Base-by-base conservation (phyloP, 2,888 invertebrate genomes). In the Oligia fasciuncula region DNA sequence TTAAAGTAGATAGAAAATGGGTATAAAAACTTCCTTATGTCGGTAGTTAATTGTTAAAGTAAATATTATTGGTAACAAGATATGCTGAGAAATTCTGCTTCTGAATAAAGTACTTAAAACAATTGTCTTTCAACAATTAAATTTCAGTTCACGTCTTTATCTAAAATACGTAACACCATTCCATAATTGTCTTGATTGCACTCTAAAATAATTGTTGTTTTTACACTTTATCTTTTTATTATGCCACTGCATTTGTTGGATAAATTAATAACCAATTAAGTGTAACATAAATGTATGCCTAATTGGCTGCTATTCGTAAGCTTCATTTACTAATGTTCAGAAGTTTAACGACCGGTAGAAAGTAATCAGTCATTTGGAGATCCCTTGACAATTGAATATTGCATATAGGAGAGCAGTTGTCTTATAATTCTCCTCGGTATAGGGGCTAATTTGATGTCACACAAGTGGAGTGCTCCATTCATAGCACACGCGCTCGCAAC, bases 391-490 rank as follows among this genome's bases (percentile, higher is more conserved):
- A 85, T 80, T 80, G 87, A 77, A 67, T 71, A 79, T 79, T 75
- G 76, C 29, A 4, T 81, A 77, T 76, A 81, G 70, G 46, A 83
- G 77, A 86, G 80, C 87, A 80, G 80, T 85, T 81, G 87, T 80
- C 70, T 81, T 74, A 63, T 73, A 83, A 81, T 85, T 83, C 85
- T 88, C 88, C 65, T 77, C 88, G 85, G 89, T 86, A 91, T 90
- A 89, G 88, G 87, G 90, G 81, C 91, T 92, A 88, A 91, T 91
- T 88, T 87, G 86, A 91, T 92, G 91, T 92, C 95, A 95, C 90
- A 95, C 92, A 95, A 93, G 91, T 92, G 90, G 89, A 90, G 91
- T 89, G 91, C 92, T 92, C 92, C 93, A 93, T 90, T 90, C 93
- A 92, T 89, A 91, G 83, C 93, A 94, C 95, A 95, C 96, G 96